Conservation (phyloP, 2,888 invertebrate genomes). For the Tupiocoris notatus region DNA sequence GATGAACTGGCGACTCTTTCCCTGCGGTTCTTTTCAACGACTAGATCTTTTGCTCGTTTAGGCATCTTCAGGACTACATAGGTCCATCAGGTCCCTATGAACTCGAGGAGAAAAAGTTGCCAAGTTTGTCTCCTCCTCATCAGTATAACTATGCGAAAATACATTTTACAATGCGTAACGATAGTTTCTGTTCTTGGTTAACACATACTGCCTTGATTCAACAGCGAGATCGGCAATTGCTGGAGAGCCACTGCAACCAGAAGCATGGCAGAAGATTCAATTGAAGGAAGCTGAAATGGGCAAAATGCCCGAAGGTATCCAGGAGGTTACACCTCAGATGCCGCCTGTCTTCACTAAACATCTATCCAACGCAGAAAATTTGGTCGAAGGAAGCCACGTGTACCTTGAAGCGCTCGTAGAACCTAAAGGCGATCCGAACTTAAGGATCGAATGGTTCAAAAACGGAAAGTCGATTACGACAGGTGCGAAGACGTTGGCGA, state of each 20-base stretch:
- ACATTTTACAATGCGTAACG: too few species aligned
- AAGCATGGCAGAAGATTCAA: conserved; percentile 89
- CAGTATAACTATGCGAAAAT: too few species aligned
- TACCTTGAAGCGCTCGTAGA: conserved; percentile 87
- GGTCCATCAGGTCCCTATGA: too few species aligned
- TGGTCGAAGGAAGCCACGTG: conserved; percentile 83
- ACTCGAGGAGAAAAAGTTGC: too few species aligned
- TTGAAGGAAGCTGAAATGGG: conserved; percentile 90
- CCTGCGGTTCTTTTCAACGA: too few species aligned
- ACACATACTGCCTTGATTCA: conserved; percentile 28
- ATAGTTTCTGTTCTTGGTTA: too few species aligned
- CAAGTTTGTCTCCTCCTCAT: too few species aligned
- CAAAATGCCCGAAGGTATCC: conserved; percentile 82
- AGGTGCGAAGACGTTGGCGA: too few species aligned
- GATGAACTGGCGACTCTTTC: too few species aligned
- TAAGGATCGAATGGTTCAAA: conserved; percentile 88
- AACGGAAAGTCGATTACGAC: conserved; percentile 83
- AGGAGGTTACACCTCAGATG: conserved; percentile 80
- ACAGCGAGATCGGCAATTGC: conserved; percentile 70
- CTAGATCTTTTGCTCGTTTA: too few species aligned
- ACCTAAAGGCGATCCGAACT: conserved; percentile 82
- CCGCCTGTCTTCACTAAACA: conserved; percentile 96
- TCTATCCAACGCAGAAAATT: conserved; percentile 76
- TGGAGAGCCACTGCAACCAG: conserved; percentile 82
- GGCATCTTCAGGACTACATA: too few species aligned